Evolutionary conservation across 2,888 invertebrate genomes (phyloP).

Genomic region (Ichneumon xanthorius): DNA sequence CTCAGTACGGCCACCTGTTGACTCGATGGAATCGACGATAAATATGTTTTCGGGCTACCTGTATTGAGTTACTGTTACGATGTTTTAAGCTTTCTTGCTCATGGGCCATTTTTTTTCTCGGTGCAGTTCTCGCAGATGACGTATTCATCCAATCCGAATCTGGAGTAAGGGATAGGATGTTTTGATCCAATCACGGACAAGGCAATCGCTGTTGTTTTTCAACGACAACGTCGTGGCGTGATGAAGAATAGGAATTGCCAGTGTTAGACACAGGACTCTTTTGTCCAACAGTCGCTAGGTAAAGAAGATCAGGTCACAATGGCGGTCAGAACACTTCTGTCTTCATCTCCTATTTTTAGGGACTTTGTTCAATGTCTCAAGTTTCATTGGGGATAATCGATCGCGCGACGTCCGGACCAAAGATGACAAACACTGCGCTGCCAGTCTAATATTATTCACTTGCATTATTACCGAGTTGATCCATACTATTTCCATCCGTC

Average conservation of each 20-base stretch:
- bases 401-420: no score
- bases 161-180: background rate
- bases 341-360: no score
- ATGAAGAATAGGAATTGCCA: background rate
- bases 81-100: background rate
- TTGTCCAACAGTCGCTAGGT: background rate
- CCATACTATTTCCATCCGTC: background rate
- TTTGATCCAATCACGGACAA: background rate
- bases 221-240: background rate
- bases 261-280: background rate
- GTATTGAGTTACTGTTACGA: slow-evolving; percentile 28
- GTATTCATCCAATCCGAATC: background rate
- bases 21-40: slow-evolving; percentile 52
- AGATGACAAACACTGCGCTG: no score
- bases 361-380: no score
- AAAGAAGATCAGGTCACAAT: background rate
- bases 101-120: background rate
- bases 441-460: no score
- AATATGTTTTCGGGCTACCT: slow-evolving; percentile 52
- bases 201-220: background rate
- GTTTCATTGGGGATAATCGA: no score
- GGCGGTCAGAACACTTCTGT: background rate
- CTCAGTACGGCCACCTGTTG: slow-evolving; percentile 67
- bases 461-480: no score
- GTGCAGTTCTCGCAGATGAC: background rate